Percentiles rank a stretch among this genome's conserved stretches.
These are phyloP conservation scores for Synanthedon vespiformis DNA, from an alignment of 2,888 invertebrate genomes.

Conservation along the genomic window DNA sequence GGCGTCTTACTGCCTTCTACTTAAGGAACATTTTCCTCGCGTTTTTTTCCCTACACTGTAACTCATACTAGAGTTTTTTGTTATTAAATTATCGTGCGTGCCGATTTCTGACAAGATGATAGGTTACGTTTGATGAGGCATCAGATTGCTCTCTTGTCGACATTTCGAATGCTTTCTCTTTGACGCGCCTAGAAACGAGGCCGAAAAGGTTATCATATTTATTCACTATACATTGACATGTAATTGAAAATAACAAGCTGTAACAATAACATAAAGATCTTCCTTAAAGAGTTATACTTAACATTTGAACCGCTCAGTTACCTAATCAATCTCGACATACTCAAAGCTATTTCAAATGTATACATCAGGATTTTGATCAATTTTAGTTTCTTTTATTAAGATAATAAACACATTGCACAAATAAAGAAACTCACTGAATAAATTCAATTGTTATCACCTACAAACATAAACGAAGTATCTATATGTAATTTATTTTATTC, in stretches of 20 bases:
- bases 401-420: no score
- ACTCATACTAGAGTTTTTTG: slow-evolving; percentile 50
- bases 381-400: no score
- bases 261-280: no score
- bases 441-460: no score
- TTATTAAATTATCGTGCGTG: slow-evolving; percentile 70
- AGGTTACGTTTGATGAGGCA: slow-evolving; percentile 63
- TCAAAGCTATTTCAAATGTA: slow-evolving; percentile 2
- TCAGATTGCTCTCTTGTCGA: slow-evolving; percentile 69
- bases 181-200: slow-evolving; percentile 50
- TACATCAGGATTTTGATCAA: no score
- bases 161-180: slow-evolving; percentile 64
- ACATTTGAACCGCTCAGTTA: no score
- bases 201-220: slow-evolving; percentile 7
- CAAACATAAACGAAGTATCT: no score
- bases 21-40: slow-evolving; percentile 41
- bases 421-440: no score
- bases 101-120: slow-evolving; percentile 69
- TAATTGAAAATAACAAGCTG: no score
- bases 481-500: no score
- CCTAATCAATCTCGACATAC: neutral
- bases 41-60: slow-evolving; percentile 28
- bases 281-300: no score
- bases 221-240: neutral
- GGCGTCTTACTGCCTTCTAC: slow-evolving; percentile 30